These are phyloP conservation scores for Synodontis membranacea DNA, from an alignment of 2,113 vertebrate species.

Conservation along the genomic window DNA sequence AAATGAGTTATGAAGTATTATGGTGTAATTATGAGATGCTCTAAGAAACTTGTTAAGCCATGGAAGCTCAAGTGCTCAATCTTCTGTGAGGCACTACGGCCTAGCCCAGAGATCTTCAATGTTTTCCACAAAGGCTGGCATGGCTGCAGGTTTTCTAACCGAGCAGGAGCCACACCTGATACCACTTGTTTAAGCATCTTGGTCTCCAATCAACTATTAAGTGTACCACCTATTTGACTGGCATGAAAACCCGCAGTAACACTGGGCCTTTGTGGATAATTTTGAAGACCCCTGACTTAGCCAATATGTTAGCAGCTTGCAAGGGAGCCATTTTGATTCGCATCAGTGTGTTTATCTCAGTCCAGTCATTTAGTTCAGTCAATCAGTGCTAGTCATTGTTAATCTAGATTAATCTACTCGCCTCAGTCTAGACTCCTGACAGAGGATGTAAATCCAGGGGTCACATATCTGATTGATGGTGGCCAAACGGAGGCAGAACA, in stretches of 20 bases:
- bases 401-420: conserved; percentile 62
- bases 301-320: neutral
- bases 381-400: conserved; percentile 24
- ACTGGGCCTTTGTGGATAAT: neutral
- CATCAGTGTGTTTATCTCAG: neutral
- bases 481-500: conserved; percentile 84
- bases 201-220: neutral
- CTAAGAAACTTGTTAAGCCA: neutral
- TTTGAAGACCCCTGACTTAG: neutral
- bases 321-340: conserved; percentile 7
- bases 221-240: neutral
- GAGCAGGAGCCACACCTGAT: neutral
- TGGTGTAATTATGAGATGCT: conserved; percentile 15
- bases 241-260: neutral
- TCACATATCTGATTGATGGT: conserved; percentile 93
- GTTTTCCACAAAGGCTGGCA: neutral
- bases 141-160: neutral
- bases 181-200: neutral
- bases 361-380: neutral
- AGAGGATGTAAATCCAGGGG: conserved; percentile 94
- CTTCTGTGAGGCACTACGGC: conserved; percentile 2
- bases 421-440: conserved; percentile 71
- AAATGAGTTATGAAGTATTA: neutral
- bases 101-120: neutral
- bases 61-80: conserved; percentile 10